Evolutionary conservation across 2,888 invertebrate species (phyloP).

Genomic region (Limnephilus rhombicus): DNA sequence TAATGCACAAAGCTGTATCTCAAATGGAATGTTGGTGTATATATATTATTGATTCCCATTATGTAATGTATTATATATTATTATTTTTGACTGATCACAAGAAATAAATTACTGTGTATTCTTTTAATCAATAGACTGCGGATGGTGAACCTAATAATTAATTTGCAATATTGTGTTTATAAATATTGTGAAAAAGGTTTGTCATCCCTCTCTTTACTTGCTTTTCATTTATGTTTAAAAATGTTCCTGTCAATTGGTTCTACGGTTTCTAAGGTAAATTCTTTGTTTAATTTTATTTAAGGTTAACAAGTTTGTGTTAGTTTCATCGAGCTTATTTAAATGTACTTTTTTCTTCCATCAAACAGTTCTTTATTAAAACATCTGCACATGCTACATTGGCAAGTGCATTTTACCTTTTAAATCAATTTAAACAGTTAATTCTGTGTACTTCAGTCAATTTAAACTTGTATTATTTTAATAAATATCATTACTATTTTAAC

Average conservation of each 20-base stretch:
- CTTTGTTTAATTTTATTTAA: neutral
- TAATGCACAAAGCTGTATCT: slow-evolving; percentile 66
- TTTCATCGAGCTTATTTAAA: neutral
- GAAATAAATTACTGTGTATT: neutral
- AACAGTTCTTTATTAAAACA: neutral
- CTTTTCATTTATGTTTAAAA: neutral
- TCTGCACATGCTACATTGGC: neutral
- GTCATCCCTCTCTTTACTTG: neutral
- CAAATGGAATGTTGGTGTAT: slow-evolving; percentile 85
- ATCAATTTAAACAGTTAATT: neutral
- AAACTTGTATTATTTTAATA: neutral
- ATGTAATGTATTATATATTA: neutral
- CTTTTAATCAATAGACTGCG: neutral
- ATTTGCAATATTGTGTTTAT: neutral
- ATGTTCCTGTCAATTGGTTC: slow-evolving; percentile 25
- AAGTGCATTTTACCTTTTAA: neutral
- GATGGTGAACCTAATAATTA: neutral
- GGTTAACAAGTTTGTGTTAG: neutral
- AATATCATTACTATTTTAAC: neutral
- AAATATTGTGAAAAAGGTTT: neutral
- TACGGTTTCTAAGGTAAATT: slow-evolving; percentile 22
- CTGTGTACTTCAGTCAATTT: neutral
- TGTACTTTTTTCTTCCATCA: neutral
- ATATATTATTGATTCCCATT: slow-evolving; percentile 20
- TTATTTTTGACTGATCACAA: neutral